Percentiles rank a stretch among this genome's conserved stretches.
Evolutionary conservation across 2,888 invertebrate species (phyloP).

Genomic region (Dorcus parallelipipedus): DNA sequence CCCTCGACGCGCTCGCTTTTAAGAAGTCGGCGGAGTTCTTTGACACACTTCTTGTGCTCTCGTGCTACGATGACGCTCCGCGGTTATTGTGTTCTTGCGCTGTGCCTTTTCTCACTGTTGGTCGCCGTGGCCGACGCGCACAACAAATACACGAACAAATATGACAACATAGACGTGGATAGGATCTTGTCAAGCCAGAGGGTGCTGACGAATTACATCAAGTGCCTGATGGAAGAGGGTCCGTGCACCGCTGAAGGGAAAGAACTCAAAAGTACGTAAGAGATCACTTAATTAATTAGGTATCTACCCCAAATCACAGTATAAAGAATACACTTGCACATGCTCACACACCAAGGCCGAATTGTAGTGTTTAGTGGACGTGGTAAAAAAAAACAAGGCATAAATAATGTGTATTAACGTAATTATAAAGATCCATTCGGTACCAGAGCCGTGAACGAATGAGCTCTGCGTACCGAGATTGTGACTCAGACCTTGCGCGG

Average conservation of each 20-base stretch:
- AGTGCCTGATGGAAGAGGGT: conserved; percentile 60
- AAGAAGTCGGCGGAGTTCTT: conserved; percentile 26
- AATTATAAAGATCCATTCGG: too few relatives aligned
- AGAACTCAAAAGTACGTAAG: conserved; percentile 58
- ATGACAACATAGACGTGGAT: conserved; percentile 58
- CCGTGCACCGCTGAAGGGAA: conserved; percentile 59
- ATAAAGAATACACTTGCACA: too few relatives aligned
- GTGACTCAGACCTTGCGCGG: too few relatives aligned
- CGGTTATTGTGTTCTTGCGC: conserved; percentile 7
- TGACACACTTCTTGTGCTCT: conserved; percentile 16
- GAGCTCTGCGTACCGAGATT: too few relatives aligned
- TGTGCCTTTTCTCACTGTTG: conserved; percentile 9
- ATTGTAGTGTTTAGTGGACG: too few relatives aligned
- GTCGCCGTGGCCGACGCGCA: conserved; percentile 30
- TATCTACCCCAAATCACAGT: too few relatives aligned
- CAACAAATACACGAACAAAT: conserved; percentile 50
- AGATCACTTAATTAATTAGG: neutral
- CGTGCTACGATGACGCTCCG: conserved; percentile 3
- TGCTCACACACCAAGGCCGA: too few relatives aligned
- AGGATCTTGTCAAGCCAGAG: conserved; percentile 55
- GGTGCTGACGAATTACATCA: conserved; percentile 59
- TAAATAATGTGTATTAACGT: too few relatives aligned
- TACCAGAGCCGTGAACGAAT: too few relatives aligned
- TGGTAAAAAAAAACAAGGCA: too few relatives aligned
- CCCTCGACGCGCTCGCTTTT: conserved; percentile 22